These are phyloP conservation scores for Cryptosula pallasiana DNA, from an alignment of 2,888 invertebrate genomes.

Conservation along the genomic window DNA sequence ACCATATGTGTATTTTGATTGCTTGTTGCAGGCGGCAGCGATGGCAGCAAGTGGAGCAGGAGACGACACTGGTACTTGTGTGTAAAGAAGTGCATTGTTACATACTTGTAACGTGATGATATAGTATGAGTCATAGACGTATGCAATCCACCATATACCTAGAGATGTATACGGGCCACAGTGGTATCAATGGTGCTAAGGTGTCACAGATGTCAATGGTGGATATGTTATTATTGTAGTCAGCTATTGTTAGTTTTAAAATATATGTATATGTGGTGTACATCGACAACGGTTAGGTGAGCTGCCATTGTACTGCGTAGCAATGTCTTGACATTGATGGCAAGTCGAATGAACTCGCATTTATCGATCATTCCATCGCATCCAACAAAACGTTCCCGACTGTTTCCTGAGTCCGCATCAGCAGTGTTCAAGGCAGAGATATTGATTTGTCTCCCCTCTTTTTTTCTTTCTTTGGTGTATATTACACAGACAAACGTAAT, in stretches of 20 bases:
- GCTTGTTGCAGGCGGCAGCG: conserved; percentile 11
- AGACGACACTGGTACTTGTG: conserved; percentile 21
- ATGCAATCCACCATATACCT: background rate
- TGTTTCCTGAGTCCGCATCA: no score
- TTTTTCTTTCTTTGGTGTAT: background rate
- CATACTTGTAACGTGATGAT: background rate
- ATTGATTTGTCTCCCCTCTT: background rate
- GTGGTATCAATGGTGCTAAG: background rate
- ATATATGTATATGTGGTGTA: no score
- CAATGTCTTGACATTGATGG: no score
- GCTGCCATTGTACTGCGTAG: no score
- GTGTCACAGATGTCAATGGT: background rate
- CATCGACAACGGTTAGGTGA: no score
- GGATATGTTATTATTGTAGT: background rate
- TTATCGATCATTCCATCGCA: background rate
- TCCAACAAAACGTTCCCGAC: background rate
- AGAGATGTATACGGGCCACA: background rate
- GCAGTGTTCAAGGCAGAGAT: background rate
- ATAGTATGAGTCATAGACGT: background rate
- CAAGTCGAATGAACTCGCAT: background rate
- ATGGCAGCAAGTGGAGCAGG: background rate
- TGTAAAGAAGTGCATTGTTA: no score
- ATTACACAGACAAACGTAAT: background rate
- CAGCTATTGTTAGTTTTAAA: background rate
- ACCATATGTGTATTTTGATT: no score